A percentile compares a stretch with the other conserved stretches of the same genome.
Evolutionary conservation across 1,140 invertebrate genomes (phyloP).

Genomic region (Amyelois transitella): DNA sequence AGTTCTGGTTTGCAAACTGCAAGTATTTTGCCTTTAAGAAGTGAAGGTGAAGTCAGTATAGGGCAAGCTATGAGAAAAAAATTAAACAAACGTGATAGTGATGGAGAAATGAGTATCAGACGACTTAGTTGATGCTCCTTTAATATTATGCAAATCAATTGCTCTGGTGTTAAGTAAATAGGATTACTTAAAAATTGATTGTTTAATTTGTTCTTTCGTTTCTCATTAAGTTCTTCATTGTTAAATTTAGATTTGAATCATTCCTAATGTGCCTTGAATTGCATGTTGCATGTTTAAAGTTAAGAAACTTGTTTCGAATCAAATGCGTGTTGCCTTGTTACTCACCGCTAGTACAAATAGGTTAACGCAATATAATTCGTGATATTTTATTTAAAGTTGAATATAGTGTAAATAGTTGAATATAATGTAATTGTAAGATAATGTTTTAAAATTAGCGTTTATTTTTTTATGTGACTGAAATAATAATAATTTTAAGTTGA

Average conservation of each 20-base stretch:
- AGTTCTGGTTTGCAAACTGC: slow-evolving; percentile 32
- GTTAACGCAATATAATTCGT: slow-evolving; percentile 40
- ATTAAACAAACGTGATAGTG: slow-evolving; percentile 40
- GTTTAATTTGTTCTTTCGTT: neutral
- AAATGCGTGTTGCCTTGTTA: slow-evolving; percentile 11
- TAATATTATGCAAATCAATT: neutral
- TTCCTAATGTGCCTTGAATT: neutral
- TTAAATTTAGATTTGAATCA: neutral
- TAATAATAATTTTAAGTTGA: too few species aligned
- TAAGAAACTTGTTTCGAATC: neutral
- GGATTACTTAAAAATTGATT: neutral
- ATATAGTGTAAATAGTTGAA: slow-evolving; percentile 10
- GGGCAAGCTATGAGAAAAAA: slow-evolving; percentile 27
- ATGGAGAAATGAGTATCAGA: slow-evolving; percentile 57
- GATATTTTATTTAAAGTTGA: slow-evolving; percentile 31
- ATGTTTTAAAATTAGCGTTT: slow-evolving; percentile 12
- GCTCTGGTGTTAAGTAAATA: neutral
- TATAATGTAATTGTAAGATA: neutral
- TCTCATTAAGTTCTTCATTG: neutral
- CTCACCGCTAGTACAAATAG: slow-evolving; percentile 57
- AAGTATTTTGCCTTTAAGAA: slow-evolving; percentile 39
- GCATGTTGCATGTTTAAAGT: neutral
- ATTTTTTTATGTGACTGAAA: slow-evolving; percentile 15
- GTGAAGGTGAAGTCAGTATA: slow-evolving; percentile 60
- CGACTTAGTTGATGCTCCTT: slow-evolving; percentile 11